phyloP scores from a whole-genome alignment of 1,140 invertebrate species.

The Harpegnathos saltator region DNA sequence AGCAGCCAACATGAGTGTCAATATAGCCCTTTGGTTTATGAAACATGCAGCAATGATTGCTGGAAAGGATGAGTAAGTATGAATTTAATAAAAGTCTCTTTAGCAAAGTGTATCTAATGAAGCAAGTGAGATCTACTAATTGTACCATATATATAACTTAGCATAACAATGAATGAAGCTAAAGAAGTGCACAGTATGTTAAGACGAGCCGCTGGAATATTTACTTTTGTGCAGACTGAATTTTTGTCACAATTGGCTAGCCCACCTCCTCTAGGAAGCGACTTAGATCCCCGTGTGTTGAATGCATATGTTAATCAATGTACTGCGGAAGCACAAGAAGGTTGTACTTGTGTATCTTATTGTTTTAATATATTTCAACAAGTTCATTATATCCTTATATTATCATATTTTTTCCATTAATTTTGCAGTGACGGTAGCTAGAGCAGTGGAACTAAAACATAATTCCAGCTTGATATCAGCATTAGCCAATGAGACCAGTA shows the following conservation, averaged over 20 bases:
- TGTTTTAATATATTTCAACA: neutral
- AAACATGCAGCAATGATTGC: conserved; percentile 90
- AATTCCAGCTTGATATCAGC: conserved; percentile 88
- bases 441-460: conserved; percentile 91
- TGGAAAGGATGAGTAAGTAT: conserved; percentile 88
- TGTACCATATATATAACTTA: conserved; percentile 81
- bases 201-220: conserved; percentile 89
- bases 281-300: conserved; percentile 88
- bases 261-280: conserved; percentile 85
- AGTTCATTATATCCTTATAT: conserved; percentile 20
- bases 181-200: conserved; percentile 90
- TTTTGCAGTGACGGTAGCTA: conserved; percentile 89
- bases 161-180: conserved; percentile 89
- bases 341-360: conserved; percentile 78
- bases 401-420: conserved; percentile 4
- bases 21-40: conserved; percentile 90
- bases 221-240: conserved; percentile 86
- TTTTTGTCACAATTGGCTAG: conserved; percentile 85
- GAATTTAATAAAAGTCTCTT: conserved; percentile 23
- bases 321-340: conserved; percentile 91
- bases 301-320: conserved; percentile 90
- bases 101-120: neutral
- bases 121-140: conserved; percentile 38
- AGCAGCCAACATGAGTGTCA: conserved; percentile 88
- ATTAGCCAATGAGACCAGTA: conserved; percentile 89